These are phyloP conservation scores for Loris lydekkerianus DNA, from an alignment of 2,797 vertebrate genomes.

Conservation along the genomic window DNA sequence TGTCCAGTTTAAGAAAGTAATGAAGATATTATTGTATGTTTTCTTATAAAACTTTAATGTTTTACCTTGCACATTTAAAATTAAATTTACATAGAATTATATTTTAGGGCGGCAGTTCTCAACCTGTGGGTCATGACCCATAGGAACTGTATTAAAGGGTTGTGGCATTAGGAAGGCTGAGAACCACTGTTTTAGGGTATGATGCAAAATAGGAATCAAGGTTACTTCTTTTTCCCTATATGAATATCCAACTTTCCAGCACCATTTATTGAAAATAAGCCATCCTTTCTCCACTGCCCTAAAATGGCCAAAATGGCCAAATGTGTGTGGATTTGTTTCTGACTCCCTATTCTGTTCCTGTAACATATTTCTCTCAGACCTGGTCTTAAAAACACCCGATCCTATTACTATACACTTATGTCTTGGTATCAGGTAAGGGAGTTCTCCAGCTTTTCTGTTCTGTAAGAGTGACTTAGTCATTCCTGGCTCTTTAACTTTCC, in stretches of 20 bases:
- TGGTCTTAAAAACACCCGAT: background rate
- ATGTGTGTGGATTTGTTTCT: background rate
- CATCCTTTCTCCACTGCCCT: background rate
- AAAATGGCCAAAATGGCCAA: background rate
- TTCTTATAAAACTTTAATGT: background rate
- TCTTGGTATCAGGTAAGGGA: background rate
- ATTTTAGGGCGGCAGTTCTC: too few relatives aligned
- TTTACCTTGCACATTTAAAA: background rate
- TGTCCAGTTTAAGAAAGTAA: background rate
- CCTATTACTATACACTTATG: background rate
- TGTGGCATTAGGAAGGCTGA: too few relatives aligned
- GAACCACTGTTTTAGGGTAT: background rate
- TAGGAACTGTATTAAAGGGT: too few relatives aligned
- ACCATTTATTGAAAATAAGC: background rate
- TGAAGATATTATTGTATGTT: background rate
- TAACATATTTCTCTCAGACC: background rate
- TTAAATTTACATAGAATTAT: background rate
- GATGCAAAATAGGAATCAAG: background rate
- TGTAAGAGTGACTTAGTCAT: background rate
- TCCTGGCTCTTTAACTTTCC: background rate
- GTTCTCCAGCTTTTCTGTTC: background rate
- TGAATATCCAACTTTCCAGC: background rate
- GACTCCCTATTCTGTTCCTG: background rate
- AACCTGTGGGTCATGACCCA: too few relatives aligned
- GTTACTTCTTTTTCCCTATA: background rate